Conservation (phyloP, 2,113 vertebrate species). For the Rhinoptilus africanus region DNA sequence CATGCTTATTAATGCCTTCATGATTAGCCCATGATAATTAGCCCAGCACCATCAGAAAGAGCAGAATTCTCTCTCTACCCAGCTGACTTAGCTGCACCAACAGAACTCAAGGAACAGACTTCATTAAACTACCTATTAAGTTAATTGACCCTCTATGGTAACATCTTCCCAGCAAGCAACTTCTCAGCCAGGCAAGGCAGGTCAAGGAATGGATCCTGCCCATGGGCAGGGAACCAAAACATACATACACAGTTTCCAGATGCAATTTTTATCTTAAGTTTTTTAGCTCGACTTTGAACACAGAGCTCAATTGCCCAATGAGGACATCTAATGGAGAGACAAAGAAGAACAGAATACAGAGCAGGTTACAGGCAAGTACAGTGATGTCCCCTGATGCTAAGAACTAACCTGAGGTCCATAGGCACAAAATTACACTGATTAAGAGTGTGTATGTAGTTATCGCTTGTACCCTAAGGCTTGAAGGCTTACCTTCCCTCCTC, state of each 20-base stretch:
- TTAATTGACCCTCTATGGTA: background rate
- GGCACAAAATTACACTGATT: background rate
- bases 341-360: background rate
- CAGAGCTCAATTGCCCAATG: constrained; percentile 23
- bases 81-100: background rate
- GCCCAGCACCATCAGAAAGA: background rate
- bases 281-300: background rate
- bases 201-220: background rate
- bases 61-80: background rate
- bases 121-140: constrained; percentile 4
- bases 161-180: background rate
- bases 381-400: background rate
- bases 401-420: background rate
- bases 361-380: background rate
- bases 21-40: constrained; percentile 27
- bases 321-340: constrained; percentile 61
- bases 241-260: background rate
- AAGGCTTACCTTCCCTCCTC: background rate
- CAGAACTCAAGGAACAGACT: background rate
- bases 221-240: background rate
- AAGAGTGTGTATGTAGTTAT: background rate
- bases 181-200: background rate
- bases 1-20: background rate
- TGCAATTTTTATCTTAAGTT: background rate
- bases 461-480: background rate